Evolutionary conservation across 2,797 vertebrate genomes (phyloP), one percentile per base, ranked within the genome.

Genomic region (Xyrichtys novacula): DNA sequence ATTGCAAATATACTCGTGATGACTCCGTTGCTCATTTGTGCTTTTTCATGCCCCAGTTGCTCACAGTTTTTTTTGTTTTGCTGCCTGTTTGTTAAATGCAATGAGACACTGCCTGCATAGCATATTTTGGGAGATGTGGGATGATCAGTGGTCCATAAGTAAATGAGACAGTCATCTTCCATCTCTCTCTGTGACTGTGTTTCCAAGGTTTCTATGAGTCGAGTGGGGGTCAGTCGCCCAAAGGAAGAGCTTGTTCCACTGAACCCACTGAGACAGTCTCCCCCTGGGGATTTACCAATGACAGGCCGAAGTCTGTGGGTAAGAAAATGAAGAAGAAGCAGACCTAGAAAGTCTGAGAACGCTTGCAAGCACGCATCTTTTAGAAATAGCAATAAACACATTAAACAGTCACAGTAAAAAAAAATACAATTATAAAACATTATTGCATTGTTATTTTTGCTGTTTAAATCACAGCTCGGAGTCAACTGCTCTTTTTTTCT

Each of bases 271-370:
- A 91, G 48, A 17, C 40, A 0, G 39, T 52, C 47, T 82, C 83
- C 34, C 71, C 64, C 75, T 91, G 83, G 86, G 8, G 49, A 40
- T 74, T 76, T 46, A 64, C 44, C 69, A 87, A 56, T 11, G 88
- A 91, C 76, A 89, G 92, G 55, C 87, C 91, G 4, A 93, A 86
- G 82, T 91, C 92, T 81, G 50, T 89, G 50, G 93, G 93, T 94
- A 85, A 92, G 91, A 70, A 82, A 63, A 56, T 64, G 89, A 70
- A 81, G 63, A 52, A 67, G 14, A 6, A 26, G 19, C 1, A 47
- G 23, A 46, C 28, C 25, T 46, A 28, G 22, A 59, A 7, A 48
- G 6, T 26, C 5, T 20, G 47, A 42, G 15, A 26, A 19, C 20
- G 46, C 2, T 19, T 8, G 0, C 25, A n/a, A 9, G 26, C 17